A percentile compares a stretch with the other conserved stretches of the same genome.
These are phyloP conservation scores for Eilema depressum DNA, from an alignment of 2,888 invertebrate genomes.

Conservation along the genomic window DNA sequence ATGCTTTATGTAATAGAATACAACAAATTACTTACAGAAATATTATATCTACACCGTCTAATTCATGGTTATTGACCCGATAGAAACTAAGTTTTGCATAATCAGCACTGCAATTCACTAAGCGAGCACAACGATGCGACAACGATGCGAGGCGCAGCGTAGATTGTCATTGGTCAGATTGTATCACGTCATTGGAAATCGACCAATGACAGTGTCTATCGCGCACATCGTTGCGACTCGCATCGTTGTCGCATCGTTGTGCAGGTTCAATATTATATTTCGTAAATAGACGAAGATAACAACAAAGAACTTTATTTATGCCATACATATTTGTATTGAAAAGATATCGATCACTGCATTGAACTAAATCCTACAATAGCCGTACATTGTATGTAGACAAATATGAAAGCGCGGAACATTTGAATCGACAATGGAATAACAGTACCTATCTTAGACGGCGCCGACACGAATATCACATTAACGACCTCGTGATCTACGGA, in stretches of 20 bases:
- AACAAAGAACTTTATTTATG: neutral
- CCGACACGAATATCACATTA: constrained; percentile 86
- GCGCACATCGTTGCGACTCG: too few relatives aligned
- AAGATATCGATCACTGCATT: constrained; percentile 59
- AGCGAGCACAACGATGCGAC: too few relatives aligned
- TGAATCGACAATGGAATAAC: constrained; percentile 84
- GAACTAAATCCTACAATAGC: constrained; percentile 71
- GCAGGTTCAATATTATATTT: neutral
- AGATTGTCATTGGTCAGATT: too few relatives aligned
- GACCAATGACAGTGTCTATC: too few relatives aligned
- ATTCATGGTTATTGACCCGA: constrained; percentile 35
- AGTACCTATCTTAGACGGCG: constrained; percentile 76
- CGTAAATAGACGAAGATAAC: neutral
- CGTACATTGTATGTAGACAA: constrained; percentile 67
- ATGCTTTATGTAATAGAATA: constrained; percentile 42
- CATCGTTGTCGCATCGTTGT: too few relatives aligned
- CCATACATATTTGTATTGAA: constrained; percentile 37
- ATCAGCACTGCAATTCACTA: too few relatives aligned
- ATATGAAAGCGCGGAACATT: constrained; percentile 80
- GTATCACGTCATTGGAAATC: too few relatives aligned
- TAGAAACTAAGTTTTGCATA: neutral
- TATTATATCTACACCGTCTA: constrained; percentile 12
- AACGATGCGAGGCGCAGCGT: too few relatives aligned
- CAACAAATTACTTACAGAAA: constrained; percentile 9
- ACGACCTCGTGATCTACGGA: constrained; percentile 83